Evolutionary conservation across 2,113 vertebrate species (phyloP).

Genomic region (Falcunculus frontatus): DNA sequence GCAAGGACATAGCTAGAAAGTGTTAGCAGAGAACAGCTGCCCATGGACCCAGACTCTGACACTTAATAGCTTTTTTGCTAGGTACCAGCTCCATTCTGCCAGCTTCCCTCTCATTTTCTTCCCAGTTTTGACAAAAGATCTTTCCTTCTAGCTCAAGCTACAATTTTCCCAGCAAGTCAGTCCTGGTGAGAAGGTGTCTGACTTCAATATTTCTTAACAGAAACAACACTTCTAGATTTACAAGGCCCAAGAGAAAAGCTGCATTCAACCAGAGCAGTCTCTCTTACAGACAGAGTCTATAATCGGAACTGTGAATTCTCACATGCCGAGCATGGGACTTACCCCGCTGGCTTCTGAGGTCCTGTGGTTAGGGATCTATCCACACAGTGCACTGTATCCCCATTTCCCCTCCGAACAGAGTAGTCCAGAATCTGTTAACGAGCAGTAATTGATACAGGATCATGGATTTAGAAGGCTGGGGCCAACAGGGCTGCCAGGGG

Average conservation of each 20-base stretch:
- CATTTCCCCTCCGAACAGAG: background rate
- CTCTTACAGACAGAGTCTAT: background rate
- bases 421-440: background rate
- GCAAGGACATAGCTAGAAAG: background rate
- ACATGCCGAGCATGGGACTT: background rate
- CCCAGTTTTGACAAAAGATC: background rate
- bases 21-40: background rate
- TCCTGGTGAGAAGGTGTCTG: background rate
- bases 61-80: background rate
- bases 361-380: background rate
- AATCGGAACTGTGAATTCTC: constrained; percentile 7
- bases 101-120: background rate
- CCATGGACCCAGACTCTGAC: background rate
- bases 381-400: background rate
- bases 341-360: background rate
- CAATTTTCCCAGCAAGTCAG: constrained; percentile 3
- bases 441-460: background rate
- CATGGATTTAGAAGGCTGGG: background rate
- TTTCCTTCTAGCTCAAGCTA: background rate
- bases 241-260: background rate
- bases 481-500: background rate
- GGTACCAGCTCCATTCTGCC: background rate
- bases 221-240: constrained; percentile 20
- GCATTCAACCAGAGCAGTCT: background rate
- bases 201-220: constrained; percentile 33